These are phyloP conservation scores for Therioaphis trifolii DNA, from an alignment of 2,888 invertebrate species.

Conservation along the genomic window DNA sequence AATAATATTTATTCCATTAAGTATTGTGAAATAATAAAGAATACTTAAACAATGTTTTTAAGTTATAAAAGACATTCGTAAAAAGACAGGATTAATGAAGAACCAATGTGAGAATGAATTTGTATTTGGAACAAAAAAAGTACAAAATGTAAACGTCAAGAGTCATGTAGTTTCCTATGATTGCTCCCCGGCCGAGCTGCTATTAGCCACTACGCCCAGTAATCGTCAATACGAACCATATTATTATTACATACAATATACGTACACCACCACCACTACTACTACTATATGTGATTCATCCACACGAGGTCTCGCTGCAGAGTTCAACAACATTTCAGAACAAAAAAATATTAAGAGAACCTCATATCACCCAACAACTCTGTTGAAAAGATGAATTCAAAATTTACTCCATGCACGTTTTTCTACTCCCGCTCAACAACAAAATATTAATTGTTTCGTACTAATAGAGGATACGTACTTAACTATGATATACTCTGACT, in stretches of 20 bases:
- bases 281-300: constrained; percentile 37
- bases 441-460: not conserved
- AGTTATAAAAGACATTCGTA: too few relatives aligned
- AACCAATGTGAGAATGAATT: too few relatives aligned
- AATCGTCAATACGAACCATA: constrained; percentile 6
- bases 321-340: constrained; percentile 7
- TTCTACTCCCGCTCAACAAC: constrained; percentile 7
- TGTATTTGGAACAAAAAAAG: constrained; percentile 47
- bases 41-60: too few relatives aligned
- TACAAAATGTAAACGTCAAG: constrained; percentile 21
- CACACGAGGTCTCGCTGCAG: too few relatives aligned
- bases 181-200: not conserved
- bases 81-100: too few relatives aligned
- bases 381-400: not conserved
- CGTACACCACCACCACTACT: not conserved
- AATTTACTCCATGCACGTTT: not conserved
- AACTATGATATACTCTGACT: not conserved
- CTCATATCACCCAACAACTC: too few relatives aligned
- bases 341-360: not conserved
- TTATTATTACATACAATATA: not conserved
- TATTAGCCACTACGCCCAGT: not conserved
- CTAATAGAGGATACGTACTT: not conserved
- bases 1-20: too few relatives aligned
- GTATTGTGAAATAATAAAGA: not conserved
- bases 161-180: not conserved